Base-by-base conservation (phyloP, 1,140 invertebrate genomes). In the Tenebrio molitor region DNA sequence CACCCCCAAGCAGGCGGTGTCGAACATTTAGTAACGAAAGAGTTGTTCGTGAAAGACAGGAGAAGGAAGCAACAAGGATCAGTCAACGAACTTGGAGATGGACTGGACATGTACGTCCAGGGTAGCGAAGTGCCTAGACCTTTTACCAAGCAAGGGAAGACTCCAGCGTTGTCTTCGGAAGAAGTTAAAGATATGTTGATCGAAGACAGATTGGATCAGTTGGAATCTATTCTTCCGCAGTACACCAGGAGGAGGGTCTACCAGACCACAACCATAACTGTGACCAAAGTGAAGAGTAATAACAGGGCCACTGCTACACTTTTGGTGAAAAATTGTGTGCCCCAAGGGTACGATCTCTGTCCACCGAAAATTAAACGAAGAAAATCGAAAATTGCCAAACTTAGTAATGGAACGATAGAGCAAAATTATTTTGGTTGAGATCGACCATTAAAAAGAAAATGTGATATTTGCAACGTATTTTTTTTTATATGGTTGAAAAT, bases 261-360 rank as follows among this genome's bases (percentile, higher is more conserved):
- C 46, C 75, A 82, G 73, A 82, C 81, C 4, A 77, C 77, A 5
- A 83, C 81, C 1, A 77, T 83, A 6, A 82, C 79, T 23, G 74
- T 83, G 10, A 83, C 81, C 7, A 81, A 80, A 69, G 77, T 78
- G 8, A 68, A 76, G 65, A 79, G 58, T 16, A 77, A 78, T 58
- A 69, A 74, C 14, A 76, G 74, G 25, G 68, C 50, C 0, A 82
- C 74, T 44, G 81, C 81, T 10, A 83, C 81, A 17, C 71, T 83
- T 19, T 36, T 81, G 7, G 81, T 79, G 7, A 81, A 81, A 72
- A 83, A 83, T 69, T 83, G 81, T 68, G 65, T 83, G 21, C 81
- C 81, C 2, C 62, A 76, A 5, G 81, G 80, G 1, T 77, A 71
- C 39, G 71, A 76, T 25, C 36, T 81, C 16, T 81, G 80, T 53